Conservation (phyloP, 2,888 invertebrate species). For the Hypselothyrea guttata region DNA sequence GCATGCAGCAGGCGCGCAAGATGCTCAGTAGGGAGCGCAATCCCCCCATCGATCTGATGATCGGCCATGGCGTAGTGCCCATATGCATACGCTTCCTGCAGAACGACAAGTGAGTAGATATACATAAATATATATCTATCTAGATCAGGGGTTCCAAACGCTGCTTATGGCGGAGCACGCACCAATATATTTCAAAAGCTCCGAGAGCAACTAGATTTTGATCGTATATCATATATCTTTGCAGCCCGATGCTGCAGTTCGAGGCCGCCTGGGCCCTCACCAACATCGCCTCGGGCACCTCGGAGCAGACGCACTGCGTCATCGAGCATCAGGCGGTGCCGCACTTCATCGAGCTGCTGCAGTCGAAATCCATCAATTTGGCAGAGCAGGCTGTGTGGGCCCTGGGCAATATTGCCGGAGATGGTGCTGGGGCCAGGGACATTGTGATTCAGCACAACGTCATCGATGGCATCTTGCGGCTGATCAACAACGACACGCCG, state of each 20-base stretch:
- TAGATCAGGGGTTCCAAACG: too few species aligned
- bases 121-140: too few species aligned
- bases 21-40: constrained; percentile 93
- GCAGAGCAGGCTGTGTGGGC: constrained; percentile 99
- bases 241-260: constrained; percentile 91
- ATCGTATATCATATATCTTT: constrained; percentile 22
- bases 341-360: constrained; percentile 88
- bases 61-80: constrained; percentile 91
- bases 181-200: too few species aligned
- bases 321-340: constrained; percentile 93
- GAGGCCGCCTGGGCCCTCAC: constrained; percentile 99
- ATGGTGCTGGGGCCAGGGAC: constrained; percentile 91
- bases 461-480: constrained; percentile 87
- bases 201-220: too few species aligned
- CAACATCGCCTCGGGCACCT: constrained; percentile 97
- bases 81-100: constrained; percentile 90
- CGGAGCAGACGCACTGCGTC: constrained; percentile 94
- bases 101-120: constrained; percentile 86
- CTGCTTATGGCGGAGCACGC: too few species aligned
- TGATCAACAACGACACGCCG: constrained; percentile 86
- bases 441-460: constrained; percentile 88
- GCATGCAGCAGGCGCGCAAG: constrained; percentile 92
- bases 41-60: constrained; percentile 95
- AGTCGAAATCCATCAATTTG: constrained; percentile 86
- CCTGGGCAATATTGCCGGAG: constrained; percentile 98